These are phyloP conservation scores for Lonchura striata DNA, from an alignment of 2,113 vertebrate species.

Conservation along the genomic window DNA sequence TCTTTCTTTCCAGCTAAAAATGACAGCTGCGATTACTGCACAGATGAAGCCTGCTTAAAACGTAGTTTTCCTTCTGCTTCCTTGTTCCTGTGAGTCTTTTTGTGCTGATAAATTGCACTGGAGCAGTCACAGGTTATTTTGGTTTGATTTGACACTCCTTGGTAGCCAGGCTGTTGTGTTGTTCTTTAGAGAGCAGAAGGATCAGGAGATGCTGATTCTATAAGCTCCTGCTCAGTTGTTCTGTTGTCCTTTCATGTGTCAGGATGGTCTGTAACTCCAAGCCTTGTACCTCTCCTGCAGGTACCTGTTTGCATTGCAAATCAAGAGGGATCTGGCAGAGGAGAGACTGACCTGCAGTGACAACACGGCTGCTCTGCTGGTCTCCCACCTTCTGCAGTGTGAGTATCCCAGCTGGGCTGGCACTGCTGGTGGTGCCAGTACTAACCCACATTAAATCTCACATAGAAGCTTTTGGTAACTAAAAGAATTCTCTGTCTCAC, in stretches of 20 bases:
- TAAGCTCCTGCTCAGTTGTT: background rate
- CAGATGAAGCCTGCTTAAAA: background rate
- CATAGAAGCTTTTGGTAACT: background rate
- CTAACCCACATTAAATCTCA: rapidly evolving
- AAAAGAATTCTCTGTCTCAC: background rate
- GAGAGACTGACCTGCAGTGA: conserved; percentile 84
- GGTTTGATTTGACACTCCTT: background rate
- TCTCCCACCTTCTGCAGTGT: conserved; percentile 93
- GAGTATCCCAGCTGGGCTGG: conserved; percentile 1
- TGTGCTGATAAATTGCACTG: background rate
- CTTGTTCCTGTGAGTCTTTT: background rate
- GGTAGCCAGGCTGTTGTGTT: background rate
- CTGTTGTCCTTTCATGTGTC: background rate
- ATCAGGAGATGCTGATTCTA: background rate
- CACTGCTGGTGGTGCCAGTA: background rate
- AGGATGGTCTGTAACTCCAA: background rate
- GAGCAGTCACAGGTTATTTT: background rate
- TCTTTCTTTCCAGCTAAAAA: background rate
- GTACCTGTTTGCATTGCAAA: conserved; percentile 93
- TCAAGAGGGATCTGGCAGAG: conserved; percentile 91
- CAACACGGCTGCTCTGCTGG: conserved; percentile 86
- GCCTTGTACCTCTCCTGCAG: conserved; percentile 60
- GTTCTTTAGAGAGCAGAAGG: background rate
- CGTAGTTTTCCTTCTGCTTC: background rate
- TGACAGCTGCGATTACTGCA: background rate